Conservation (phyloP, 2,113 vertebrate species). For the Misgurnus anguillicaudatus region DNA sequence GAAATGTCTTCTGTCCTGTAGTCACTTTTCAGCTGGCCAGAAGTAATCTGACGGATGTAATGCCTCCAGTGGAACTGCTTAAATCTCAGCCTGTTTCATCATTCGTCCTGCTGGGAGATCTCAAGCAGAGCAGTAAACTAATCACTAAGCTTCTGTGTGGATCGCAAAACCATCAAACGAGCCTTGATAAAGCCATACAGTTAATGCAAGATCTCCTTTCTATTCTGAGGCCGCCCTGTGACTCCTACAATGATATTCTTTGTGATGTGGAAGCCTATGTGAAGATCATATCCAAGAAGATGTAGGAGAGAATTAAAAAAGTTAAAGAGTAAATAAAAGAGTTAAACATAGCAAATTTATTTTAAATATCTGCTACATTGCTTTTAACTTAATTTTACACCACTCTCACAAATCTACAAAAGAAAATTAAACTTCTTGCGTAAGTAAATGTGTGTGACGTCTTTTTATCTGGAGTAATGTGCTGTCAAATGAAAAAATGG, state of each 20-base stretch:
- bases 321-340: too few species aligned
- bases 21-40: neutral
- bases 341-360: too few species aligned
- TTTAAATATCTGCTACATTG: too few species aligned
- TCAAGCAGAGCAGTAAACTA: neutral
- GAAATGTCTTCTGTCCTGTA: neutral
- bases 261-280: slow-evolving; percentile 4
- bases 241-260: neutral
- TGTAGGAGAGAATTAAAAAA: neutral
- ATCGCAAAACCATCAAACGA: neutral
- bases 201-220: neutral
- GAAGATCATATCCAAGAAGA: neutral
- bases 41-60: neutral
- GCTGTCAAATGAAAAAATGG: too few species aligned
- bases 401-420: too few species aligned
- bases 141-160: neutral
- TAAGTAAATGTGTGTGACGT: too few species aligned
- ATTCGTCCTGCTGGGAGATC: neutral
- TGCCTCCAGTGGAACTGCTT: neutral
- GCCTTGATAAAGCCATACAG: neutral
- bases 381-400: too few species aligned
- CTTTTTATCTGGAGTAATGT: too few species aligned
- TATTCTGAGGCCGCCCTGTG: neutral
- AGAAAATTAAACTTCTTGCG: too few species aligned
- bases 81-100: neutral